Evolutionary conservation across 2,113 vertebrate genomes (phyloP).

Genomic region (Cheilinus undulatus): DNA sequence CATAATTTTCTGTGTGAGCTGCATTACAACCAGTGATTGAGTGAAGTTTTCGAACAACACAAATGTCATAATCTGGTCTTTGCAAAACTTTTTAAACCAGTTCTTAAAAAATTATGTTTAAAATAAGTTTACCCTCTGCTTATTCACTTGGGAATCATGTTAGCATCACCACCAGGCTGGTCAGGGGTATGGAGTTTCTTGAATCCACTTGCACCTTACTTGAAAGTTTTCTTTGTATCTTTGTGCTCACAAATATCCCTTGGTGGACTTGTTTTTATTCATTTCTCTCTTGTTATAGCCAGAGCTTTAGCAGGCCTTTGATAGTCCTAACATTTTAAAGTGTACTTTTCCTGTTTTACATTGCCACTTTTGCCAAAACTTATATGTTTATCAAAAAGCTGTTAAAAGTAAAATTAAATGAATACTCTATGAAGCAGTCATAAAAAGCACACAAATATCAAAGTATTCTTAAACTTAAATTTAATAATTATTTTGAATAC

Average conservation of each 20-base stretch:
- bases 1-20: background rate
- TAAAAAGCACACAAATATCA: background rate
- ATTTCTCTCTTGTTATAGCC: background rate
- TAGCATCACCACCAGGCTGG: background rate
- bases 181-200: background rate
- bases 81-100: background rate
- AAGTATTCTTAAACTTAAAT: slow-evolving; percentile 12
- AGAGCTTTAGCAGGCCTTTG: background rate
- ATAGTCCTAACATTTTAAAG: background rate
- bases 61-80: background rate
- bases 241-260: background rate
- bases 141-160: background rate
- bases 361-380: too few species aligned
- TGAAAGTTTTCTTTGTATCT: background rate
- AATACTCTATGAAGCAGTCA: background rate
- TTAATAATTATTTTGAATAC: slow-evolving; percentile 50
- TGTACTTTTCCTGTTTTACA: background rate
- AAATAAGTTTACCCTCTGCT: slow-evolving; percentile 20
- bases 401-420: too few species aligned
- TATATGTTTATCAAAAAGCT: too few species aligned
- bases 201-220: background rate
- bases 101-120: background rate
- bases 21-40: background rate
- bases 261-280: too few species aligned
- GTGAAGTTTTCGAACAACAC: background rate